phyloP scores from a whole-genome alignment of 2,113 vertebrate species.

The Callospermophilus lateralis region DNA sequence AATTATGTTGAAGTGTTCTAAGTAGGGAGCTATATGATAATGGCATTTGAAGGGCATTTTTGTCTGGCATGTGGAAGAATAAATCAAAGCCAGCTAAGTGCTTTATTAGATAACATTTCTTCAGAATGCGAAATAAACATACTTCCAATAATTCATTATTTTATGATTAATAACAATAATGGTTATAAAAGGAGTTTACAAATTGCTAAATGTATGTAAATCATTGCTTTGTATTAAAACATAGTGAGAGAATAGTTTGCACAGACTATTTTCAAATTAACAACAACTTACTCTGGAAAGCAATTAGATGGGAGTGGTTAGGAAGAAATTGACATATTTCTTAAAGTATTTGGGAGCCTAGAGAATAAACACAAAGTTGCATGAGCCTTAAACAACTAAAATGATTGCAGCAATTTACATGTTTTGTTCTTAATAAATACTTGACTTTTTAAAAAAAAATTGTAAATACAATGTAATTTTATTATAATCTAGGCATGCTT shows the following conservation, averaged over 20 bases:
- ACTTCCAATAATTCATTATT: background rate
- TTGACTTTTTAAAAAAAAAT: background rate
- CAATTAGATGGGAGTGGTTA: background rate
- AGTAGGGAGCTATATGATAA: conserved; percentile 9
- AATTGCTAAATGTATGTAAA: background rate
- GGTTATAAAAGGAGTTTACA: background rate
- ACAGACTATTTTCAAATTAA: conserved; percentile 2
- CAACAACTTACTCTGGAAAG: background rate
- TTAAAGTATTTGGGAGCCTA: background rate
- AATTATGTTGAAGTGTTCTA: conserved; percentile 53
- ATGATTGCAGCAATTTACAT: background rate
- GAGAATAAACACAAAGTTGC: background rate
- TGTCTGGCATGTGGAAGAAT: background rate
- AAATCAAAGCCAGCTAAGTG: conserved; percentile 25
- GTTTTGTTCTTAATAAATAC: background rate
- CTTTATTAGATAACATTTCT: background rate
- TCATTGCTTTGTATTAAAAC: background rate
- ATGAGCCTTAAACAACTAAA: background rate
- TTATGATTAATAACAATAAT: conserved; percentile 23
- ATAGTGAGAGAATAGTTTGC: background rate
- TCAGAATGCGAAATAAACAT: conserved; percentile 16
- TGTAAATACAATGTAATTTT: no score
- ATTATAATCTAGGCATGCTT: no score
- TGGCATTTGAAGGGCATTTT: conserved; percentile 32
- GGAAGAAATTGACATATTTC: background rate